Percentiles rank a stretch among this genome's conserved stretches.
Conservation (phyloP, 2,888 invertebrate species). For the Priocnemis perturbator region DNA sequence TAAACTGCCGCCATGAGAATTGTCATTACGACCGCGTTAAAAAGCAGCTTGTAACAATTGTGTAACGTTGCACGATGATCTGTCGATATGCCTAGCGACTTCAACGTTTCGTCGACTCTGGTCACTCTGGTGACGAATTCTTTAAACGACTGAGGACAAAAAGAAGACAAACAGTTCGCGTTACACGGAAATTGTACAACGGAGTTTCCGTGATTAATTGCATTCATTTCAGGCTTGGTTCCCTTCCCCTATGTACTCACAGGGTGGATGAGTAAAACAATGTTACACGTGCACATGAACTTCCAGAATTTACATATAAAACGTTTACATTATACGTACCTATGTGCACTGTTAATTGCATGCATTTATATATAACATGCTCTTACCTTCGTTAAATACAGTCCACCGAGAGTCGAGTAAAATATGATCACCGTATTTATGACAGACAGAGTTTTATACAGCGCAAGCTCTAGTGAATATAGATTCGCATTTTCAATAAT, state of each 20-base stretch:
- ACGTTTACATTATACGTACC: background rate
- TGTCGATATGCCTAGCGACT: background rate
- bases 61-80: background rate
- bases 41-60: background rate
- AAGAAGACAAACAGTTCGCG: background rate
- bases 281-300: no score
- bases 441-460: background rate
- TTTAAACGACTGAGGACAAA: background rate
- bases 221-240: no score
- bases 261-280: no score
- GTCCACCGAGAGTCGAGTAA: background rate
- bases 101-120: slow-evolving; percentile 25
- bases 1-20: no score
- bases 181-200: no score
- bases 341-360: no score
- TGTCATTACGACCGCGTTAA: background rate
- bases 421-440: background rate
- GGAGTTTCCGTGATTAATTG: no score
- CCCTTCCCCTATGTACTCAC: no score
- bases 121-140: slow-evolving; percentile 12
- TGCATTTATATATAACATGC: no score
- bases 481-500: background rate
- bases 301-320: no score
- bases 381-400: slow-evolving; percentile 6
- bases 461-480: background rate